These are phyloP conservation scores for Elephas maximus DNA, from an alignment of 2,113 vertebrate genomes.

Conservation along the genomic window DNA sequence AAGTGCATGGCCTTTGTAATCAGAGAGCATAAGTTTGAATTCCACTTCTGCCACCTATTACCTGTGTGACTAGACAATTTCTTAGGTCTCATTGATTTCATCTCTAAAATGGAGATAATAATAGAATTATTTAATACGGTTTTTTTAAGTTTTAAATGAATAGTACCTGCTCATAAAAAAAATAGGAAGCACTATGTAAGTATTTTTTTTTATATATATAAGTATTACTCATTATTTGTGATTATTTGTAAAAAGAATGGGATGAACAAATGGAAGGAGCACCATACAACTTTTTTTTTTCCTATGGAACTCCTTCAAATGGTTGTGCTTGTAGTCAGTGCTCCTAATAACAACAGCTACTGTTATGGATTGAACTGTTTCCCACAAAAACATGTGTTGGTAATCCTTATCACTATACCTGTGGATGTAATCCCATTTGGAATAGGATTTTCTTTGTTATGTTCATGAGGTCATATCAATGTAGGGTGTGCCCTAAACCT, in stretches of 20 bases:
- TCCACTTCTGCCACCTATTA: not conserved
- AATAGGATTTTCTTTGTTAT: not conserved
- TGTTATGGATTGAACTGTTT: not conserved
- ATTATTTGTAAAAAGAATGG: not conserved
- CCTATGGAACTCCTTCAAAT: not conserved
- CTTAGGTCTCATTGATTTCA: not conserved
- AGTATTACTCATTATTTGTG: not conserved
- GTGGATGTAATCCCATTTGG: not conserved
- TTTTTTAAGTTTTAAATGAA: conserved; percentile 7
- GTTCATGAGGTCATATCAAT: not conserved
- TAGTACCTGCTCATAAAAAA: not conserved
- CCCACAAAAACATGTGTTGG: not conserved
- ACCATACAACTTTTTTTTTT: not conserved
- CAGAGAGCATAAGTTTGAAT: not conserved
- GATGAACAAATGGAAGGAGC: not conserved
- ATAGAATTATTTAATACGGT: not conserved
- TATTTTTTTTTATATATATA: not conserved
- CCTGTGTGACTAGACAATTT: not conserved
- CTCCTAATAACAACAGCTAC: not conserved
- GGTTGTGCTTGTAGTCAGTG: not conserved
- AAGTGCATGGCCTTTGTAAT: not conserved
- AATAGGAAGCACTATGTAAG: not conserved
- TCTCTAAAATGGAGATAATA: conserved; percentile 33
- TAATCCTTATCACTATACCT: not conserved
- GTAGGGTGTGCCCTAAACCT: not conserved